Base-by-base conservation (phyloP, 2,797 vertebrate species). In the Platyrinchus mystaceus region DNA sequence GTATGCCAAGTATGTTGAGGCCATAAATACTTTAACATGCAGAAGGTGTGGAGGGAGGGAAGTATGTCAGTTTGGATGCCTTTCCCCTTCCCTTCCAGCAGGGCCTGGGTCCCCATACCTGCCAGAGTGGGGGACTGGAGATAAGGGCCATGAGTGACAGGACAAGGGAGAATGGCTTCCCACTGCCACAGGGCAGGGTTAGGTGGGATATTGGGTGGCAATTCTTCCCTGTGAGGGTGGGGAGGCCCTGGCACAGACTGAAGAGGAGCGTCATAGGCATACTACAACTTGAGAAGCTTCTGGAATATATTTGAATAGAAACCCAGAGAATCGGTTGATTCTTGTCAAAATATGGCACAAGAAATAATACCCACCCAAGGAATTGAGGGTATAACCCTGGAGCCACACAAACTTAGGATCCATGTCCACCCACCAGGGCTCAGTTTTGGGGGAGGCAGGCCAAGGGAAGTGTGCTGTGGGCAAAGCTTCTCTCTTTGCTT, bases 1-100 rank as follows among this genome's bases (percentile, higher is more conserved):
- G 32, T 41, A 27, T 8, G 91, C 93, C 89, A 91, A 96, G 52
- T 91, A 70, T 83, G 78, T 91, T 0, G 14, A 67, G 81, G 68
- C 87, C 93, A 15, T 94, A 91, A 94, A 92, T 94, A 53, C 71
- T 94, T 94, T 60, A 93, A 12, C 78, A 50, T 44, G 60, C 95
- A 85, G 87, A 47, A 80, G 89, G 87, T 92, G 84, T 74, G 91
- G 47, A 67, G 77, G 13, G 3, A 63, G 87, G 83, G 84, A 80
- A 60, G 26, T 74, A 52, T 84, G 92, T 89, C 84, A 5, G 2
- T 34, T 94, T 92, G 89, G 81, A 79, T 8, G 56, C 41, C 55
- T 56, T 39, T 15, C 20, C 26, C 34, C 39, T 62, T 41, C 59
- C 37, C 44, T 49, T 89, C 55, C 77, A 1, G 23, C 26, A 7